Conservation (phyloP, 2,797 vertebrate genomes). For the Merluccius polli region DNA sequence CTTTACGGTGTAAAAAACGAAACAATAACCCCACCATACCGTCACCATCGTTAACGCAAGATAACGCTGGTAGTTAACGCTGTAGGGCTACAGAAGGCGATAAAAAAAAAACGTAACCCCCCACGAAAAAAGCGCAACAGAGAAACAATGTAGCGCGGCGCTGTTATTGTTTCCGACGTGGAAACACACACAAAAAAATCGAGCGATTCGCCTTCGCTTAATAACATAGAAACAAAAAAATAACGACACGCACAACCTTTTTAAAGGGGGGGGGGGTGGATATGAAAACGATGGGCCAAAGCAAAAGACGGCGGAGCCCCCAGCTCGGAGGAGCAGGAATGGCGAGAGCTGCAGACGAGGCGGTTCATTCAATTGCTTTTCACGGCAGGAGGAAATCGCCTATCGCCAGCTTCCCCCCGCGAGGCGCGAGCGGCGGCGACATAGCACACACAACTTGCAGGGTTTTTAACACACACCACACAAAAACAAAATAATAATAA, state of each 20-base stretch:
- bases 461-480: too few relatives aligned
- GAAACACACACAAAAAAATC: too few relatives aligned
- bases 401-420: slow-evolving; percentile 64
- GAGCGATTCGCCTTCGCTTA: too few relatives aligned
- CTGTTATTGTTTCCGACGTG: slow-evolving; percentile 63
- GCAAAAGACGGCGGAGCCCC: slow-evolving; percentile 32
- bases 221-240: too few relatives aligned
- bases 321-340: slow-evolving; percentile 52
- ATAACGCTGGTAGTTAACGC: neutral
- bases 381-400: slow-evolving; percentile 68
- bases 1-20: neutral
- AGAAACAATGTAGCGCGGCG: slow-evolving; percentile 56
- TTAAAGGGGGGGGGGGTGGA: too few relatives aligned
- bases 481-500: too few relatives aligned
- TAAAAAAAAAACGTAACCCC: slow-evolving; percentile 53
- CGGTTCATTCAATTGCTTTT: slow-evolving; percentile 75
- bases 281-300: slow-evolving; percentile 10
- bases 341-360: slow-evolving; percentile 71
- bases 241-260: neutral
- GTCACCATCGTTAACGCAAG: neutral
- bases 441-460: slow-evolving; percentile 49
- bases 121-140: slow-evolving; percentile 50
- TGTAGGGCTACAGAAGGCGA: slow-evolving; percentile 46
- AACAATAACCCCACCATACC: neutral
- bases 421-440: slow-evolving; percentile 60